These are phyloP conservation scores for Ophion slaviceki DNA, from an alignment of 2,888 invertebrate species.

Conservation along the genomic window DNA sequence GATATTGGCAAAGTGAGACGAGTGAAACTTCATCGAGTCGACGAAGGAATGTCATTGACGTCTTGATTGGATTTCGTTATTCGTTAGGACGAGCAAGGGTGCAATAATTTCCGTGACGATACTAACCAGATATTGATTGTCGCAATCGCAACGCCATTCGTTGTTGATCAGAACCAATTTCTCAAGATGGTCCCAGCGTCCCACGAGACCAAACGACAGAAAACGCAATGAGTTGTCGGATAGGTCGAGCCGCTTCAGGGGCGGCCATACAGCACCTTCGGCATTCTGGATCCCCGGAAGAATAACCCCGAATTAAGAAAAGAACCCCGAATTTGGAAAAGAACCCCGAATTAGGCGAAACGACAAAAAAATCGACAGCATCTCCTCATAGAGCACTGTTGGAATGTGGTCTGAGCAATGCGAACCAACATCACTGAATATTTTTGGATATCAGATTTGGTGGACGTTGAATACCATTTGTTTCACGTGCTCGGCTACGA, in stretches of 20 bases:
- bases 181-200: slow-evolving; percentile 89
- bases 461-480: too few relatives aligned
- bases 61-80: not conserved
- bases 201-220: slow-evolving; percentile 87
- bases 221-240: slow-evolving; percentile 89
- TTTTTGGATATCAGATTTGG: too few relatives aligned
- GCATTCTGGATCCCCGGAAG: slow-evolving; percentile 2
- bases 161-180: slow-evolving; percentile 89
- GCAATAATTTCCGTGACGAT: slow-evolving; percentile 9
- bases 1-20: slow-evolving; percentile 12
- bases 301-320: too few relatives aligned
- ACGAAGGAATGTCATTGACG: not conserved
- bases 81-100: not conserved
- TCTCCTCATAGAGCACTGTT: too few relatives aligned
- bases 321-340: too few relatives aligned
- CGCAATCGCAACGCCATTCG: slow-evolving; percentile 91
- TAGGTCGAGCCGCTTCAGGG: slow-evolving; percentile 88
- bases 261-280: slow-evolving; percentile 87
- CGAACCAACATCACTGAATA: too few relatives aligned
- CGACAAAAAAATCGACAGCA: too few relatives aligned
- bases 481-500: too few relatives aligned
- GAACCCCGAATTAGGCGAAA: too few relatives aligned
- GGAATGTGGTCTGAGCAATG: too few relatives aligned
- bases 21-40: too few relatives aligned
- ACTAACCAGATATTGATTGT: slow-evolving; percentile 90